phyloP scores from a whole-genome alignment of 2,888 invertebrate species.

The Drosophila mercatorum region DNA sequence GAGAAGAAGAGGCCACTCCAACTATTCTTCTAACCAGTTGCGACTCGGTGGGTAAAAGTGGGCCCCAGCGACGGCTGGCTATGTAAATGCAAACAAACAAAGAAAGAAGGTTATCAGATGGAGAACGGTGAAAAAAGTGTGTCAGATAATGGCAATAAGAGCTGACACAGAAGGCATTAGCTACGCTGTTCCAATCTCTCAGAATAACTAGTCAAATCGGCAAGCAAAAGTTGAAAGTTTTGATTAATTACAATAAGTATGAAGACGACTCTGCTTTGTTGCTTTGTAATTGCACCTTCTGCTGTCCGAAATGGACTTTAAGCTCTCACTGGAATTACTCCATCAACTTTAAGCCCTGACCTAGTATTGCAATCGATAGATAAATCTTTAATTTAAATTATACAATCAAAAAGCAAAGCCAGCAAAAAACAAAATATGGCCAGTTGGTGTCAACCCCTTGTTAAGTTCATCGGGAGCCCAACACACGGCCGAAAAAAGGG shows the following conservation, averaged over 20 bases:
- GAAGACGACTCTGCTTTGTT: not conserved
- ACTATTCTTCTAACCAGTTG: slow-evolving; percentile 45
- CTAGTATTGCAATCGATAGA: not conserved
- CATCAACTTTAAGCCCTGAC: not conserved
- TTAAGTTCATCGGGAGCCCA: slow-evolving; percentile 25
- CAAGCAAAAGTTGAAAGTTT: slow-evolving; percentile 13
- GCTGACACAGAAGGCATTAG: slow-evolving; percentile 22
- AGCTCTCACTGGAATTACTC: not conserved
- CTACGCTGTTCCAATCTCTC: not conserved
- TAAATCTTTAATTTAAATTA: slow-evolving; percentile 11
- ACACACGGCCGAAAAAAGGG: slow-evolving; percentile 18
- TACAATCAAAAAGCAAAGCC: not conserved
- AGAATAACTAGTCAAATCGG: too few species aligned
- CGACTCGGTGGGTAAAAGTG: slow-evolving; percentile 42
- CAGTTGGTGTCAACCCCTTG: slow-evolving; percentile 36
- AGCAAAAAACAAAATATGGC: slow-evolving; percentile 13
- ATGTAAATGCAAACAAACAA: slow-evolving; percentile 20
- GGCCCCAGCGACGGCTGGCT: slow-evolving; percentile 15
- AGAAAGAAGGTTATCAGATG: slow-evolving; percentile 46
- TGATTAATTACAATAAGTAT: slow-evolving; percentile 17
- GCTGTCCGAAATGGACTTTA: not conserved
- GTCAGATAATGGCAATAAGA: slow-evolving; percentile 38
- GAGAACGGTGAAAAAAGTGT: slow-evolving; percentile 33
- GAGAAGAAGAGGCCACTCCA: slow-evolving; percentile 25
- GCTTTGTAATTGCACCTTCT: not conserved